Percentiles rank a stretch among this genome's conserved stretches.
phyloP scores from a whole-genome alignment of 2,113 vertebrate species.

The Brachypodius melanocephalos region DNA sequence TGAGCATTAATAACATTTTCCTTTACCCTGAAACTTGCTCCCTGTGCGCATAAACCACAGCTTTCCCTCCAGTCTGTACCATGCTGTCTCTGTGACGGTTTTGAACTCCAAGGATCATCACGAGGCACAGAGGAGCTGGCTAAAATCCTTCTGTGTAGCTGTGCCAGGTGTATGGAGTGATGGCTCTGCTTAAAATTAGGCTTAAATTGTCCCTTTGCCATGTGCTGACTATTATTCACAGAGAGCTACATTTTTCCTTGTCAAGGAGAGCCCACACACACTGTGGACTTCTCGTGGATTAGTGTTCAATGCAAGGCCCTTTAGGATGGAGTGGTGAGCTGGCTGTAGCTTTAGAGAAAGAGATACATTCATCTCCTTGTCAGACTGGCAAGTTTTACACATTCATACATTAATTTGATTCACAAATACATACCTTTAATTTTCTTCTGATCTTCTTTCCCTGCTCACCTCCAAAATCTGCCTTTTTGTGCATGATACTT shows the following conservation, averaged over 20 bases:
- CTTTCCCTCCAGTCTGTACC: neutral
- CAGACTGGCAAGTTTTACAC: neutral
- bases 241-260: conserved; percentile 25
- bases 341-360: conserved; percentile 30
- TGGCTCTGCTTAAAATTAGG: conserved; percentile 13
- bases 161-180: neutral
- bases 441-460: neutral
- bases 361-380: neutral
- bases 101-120: neutral
- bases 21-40: neutral
- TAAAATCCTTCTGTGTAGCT: neutral
- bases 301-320: neutral
- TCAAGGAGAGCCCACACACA: neutral
- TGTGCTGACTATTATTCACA: neutral
- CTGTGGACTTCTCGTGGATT: neutral
- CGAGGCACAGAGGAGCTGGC: neutral
- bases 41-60: neutral
- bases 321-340: neutral
- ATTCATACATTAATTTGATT: conserved; percentile 35
- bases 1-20: neutral
- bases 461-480: neutral
- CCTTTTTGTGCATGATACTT: neutral
- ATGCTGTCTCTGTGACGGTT: neutral
- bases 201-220: conserved; percentile 39
- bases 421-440: neutral